Evolutionary conservation across 2,888 invertebrate species (phyloP).

Genomic region (Entomobrya multifasciata): DNA sequence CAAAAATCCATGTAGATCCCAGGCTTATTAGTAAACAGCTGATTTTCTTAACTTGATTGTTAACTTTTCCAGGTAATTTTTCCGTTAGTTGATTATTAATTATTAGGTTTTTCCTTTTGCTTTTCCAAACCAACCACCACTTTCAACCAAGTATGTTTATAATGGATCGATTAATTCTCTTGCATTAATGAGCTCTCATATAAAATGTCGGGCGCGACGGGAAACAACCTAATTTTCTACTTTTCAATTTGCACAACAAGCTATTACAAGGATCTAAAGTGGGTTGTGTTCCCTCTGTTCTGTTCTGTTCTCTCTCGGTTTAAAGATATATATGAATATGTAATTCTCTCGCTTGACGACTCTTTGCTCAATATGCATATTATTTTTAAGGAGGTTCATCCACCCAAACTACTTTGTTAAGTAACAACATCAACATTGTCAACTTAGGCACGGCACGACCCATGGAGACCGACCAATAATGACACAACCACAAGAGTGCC

Average conservation of each 20-base stretch:
- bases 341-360: no score
- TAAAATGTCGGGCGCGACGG: not conserved
- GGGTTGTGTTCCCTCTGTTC: not conserved
- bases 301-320: no score
- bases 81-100: no score
- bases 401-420: not conserved
- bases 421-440: constrained; percentile 6
- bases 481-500: constrained; percentile 22
- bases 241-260: constrained; percentile 41
- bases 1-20: no score
- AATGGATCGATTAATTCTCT: constrained; percentile 45
- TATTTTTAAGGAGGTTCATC: no score
- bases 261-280: not conserved
- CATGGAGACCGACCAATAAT: constrained; percentile 29
- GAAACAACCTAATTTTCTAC: constrained; percentile 45
- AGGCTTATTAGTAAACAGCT: no score
- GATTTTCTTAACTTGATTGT: no score
- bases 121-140: not conserved
- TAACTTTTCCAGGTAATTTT: no score
- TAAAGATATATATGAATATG: no score
- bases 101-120: constrained; percentile 24
- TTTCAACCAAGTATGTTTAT: constrained; percentile 12
- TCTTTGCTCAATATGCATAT: no score
- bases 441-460: constrained; percentile 32
- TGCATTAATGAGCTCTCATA: constrained; percentile 43